Evolutionary conservation across 2,113 vertebrate species (phyloP).

Genomic region (Macquaria ambigua): DNA sequence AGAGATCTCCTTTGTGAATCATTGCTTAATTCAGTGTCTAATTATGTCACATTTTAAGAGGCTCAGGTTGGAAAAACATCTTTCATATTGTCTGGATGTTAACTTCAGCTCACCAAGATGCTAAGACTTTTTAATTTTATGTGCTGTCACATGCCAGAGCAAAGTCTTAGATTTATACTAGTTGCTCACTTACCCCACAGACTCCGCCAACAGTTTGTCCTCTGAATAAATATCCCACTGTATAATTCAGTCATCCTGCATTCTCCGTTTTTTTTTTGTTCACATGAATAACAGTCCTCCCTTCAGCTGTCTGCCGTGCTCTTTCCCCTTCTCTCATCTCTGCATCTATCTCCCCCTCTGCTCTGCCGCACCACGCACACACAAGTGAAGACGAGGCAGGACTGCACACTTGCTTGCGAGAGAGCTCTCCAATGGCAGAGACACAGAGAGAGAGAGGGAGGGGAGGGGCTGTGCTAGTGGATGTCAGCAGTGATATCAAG

Average conservation of each 20-base stretch:
- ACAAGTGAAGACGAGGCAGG: constrained; percentile 56
- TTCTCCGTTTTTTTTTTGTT: background rate
- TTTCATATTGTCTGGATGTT: constrained; percentile 1
- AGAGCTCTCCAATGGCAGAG: constrained; percentile 47
- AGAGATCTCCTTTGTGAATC: background rate
- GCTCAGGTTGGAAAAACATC: constrained; percentile 2
- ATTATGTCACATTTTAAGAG: constrained; percentile 16
- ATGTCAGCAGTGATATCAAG: constrained; percentile 80
- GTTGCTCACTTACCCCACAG: constrained; percentile 66
- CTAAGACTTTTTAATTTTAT: background rate
- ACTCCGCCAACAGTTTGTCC: constrained; percentile 45
- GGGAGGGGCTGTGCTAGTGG: constrained; percentile 64
- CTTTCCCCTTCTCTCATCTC: constrained; percentile 41
- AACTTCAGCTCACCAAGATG: constrained; percentile 6
- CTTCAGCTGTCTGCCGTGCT: constrained; percentile 38
- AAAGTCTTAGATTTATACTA: constrained; percentile 13
- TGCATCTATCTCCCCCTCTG: constrained; percentile 31
- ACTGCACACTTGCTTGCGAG: constrained; percentile 47
- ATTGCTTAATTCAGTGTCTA: background rate
- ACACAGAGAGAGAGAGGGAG: constrained; percentile 17
- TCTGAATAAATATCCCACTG: constrained; percentile 35
- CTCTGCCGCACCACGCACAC: constrained; percentile 59
- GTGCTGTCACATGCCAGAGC: constrained; percentile 11
- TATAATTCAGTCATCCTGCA: constrained; percentile 28
- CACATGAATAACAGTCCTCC: constrained; percentile 25